Evolutionary conservation across 2,113 vertebrate genomes (phyloP).

Genomic region (Halcyon senegalensis): DNA sequence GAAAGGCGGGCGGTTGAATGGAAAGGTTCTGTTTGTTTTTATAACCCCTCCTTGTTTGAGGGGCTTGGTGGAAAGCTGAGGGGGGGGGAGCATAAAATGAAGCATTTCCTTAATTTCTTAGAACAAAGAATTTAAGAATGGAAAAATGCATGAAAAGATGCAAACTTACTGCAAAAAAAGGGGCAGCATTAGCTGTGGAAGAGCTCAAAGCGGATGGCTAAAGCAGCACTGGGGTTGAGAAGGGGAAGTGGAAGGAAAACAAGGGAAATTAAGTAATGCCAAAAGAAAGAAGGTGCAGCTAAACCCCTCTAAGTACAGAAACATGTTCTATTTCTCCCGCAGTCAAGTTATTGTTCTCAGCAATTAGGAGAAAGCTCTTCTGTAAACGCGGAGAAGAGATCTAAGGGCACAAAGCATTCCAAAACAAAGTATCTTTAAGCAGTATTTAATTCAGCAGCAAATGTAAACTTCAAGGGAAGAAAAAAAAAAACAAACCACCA

Average conservation of each 20-base stretch:
- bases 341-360: conserved; percentile 59
- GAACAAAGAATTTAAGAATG: conserved; percentile 31
- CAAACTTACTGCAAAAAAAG: not conserved
- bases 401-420: conserved; percentile 36
- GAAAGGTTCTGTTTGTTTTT: conserved; percentile 73
- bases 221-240: not conserved
- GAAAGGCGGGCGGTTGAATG: conserved; percentile 53
- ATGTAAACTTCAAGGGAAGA: conserved; percentile 63
- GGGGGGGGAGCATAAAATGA: not conserved
- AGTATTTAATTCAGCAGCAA: conserved; percentile 69
- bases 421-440: conserved; percentile 68
- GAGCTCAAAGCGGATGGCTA: not conserved
- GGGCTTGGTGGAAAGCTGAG: conserved; percentile 19
- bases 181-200: not conserved
- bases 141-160: conserved; percentile 1
- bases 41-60: conserved; percentile 69
- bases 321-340: not conserved
- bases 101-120: conserved; percentile 62
- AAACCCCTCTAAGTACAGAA: conserved; percentile 7
- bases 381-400: conserved; percentile 26
- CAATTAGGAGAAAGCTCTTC: conserved; percentile 44
- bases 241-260: not conserved
- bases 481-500: not conserved
- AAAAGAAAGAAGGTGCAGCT: conserved; percentile 1
- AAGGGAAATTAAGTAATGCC: not conserved